Conservation (phyloP, 2,797 vertebrate species). For the Esox lucius region DNA sequence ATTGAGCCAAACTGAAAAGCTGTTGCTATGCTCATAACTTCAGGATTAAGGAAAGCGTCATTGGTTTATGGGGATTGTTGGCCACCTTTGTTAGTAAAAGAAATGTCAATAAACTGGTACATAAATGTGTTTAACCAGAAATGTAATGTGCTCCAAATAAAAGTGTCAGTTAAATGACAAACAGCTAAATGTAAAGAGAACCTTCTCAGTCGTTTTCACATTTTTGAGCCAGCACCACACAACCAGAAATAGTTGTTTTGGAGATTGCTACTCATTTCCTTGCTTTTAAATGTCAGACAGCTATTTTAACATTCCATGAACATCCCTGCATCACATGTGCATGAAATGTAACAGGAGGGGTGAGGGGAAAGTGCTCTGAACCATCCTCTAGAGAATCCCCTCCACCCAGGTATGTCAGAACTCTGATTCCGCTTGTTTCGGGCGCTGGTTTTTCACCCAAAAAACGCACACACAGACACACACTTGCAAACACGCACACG, state of each 20-base stretch:
- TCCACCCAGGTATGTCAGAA: slow-evolving; percentile 23
- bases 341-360: slow-evolving; percentile 32
- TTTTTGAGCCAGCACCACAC: slow-evolving; percentile 5
- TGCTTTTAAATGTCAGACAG: slow-evolving; percentile 50
- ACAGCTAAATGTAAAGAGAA: too few species aligned
- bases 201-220: neutral
- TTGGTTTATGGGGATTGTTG: neutral
- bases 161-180: too few species aligned
- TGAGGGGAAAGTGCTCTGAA: neutral
- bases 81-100: slow-evolving; percentile 3
- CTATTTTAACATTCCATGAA: slow-evolving; percentile 43
- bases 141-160: too few species aligned
- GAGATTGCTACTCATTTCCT: slow-evolving; percentile 9
- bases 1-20: neutral
- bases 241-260: slow-evolving; percentile 1
- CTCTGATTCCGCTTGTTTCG: neutral
- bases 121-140: too few species aligned
- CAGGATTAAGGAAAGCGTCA: neutral
- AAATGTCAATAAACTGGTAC: neutral
- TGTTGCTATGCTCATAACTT: neutral
- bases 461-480: neutral
- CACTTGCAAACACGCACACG: neutral
- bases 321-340: slow-evolving; percentile 25
- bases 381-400: slow-evolving; percentile 15
- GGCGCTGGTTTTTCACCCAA: neutral